Percentiles rank a stretch among this genome's conserved stretches.
These are phyloP conservation scores for Pachyramphus minor DNA, from an alignment of 2,113 vertebrate species.

Conservation along the genomic window DNA sequence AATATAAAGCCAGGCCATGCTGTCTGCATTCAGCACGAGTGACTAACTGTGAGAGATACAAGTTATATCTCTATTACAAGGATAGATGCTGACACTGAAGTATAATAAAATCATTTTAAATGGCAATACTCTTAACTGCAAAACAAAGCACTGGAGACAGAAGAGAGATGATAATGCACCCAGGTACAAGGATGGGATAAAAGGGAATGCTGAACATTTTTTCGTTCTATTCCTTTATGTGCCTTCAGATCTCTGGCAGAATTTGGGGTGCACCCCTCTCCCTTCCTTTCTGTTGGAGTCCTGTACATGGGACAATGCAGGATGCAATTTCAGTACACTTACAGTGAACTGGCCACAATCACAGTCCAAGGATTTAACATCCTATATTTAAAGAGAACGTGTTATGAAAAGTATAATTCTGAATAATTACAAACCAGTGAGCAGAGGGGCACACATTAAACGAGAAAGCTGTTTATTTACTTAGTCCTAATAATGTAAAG, in stretches of 20 bases:
- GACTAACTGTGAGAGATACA: background rate
- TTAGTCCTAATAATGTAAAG: background rate
- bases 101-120: slow-evolving; percentile 35
- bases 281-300: background rate
- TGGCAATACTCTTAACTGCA: slow-evolving; percentile 7
- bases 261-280: background rate
- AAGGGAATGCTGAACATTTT: background rate
- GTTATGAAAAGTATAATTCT: background rate
- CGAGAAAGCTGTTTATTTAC: background rate
- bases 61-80: slow-evolving; percentile 22
- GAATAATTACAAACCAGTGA: background rate
- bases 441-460: background rate
- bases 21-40: background rate
- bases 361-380: background rate
- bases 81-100: slow-evolving; percentile 19
- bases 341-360: background rate
- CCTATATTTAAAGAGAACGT: background rate
- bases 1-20: background rate
- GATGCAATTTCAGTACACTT: background rate
- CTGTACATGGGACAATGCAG: background rate
- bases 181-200: background rate
- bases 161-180: background rate
- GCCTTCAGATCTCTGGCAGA: background rate
- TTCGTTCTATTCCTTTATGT: background rate
- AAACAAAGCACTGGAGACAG: slow-evolving; percentile 24